Conservation (phyloP, 2,888 invertebrate species). For the Gonocerus acuteangulatus region DNA sequence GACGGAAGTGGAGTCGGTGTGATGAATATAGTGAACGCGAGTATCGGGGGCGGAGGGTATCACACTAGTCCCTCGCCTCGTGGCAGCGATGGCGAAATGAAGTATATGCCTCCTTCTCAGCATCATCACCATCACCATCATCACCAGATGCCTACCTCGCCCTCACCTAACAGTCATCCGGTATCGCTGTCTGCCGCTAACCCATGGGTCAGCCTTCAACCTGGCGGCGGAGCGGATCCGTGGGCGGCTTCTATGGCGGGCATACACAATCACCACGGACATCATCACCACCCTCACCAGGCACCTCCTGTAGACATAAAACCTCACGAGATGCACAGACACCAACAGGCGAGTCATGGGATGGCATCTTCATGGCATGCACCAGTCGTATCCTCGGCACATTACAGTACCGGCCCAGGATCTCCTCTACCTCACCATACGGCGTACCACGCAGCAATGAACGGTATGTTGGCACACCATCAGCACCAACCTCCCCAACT, state of each 20-base stretch:
- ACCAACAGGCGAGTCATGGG: conserved; percentile 40
- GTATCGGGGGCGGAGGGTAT: conserved; percentile 46
- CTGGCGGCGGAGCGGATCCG: conserved; percentile 58
- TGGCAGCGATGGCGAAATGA: conserved; percentile 85
- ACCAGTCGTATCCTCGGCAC: conserved; percentile 71
- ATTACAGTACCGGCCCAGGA: conserved; percentile 64
- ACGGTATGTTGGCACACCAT: conserved; percentile 58
- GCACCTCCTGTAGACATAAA: conserved; percentile 58
- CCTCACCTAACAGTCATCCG: conserved; percentile 56
- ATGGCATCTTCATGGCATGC: conserved; percentile 81
- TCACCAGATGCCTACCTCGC: conserved; percentile 60
- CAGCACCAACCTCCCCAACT: conserved; percentile 55
- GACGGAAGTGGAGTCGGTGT: conserved; percentile 50
- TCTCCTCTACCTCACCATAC: conserved; percentile 61
- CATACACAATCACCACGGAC: conserved; percentile 62
- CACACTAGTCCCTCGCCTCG: conserved; percentile 75
- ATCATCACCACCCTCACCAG: conserved; percentile 61
- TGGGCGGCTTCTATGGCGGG: conserved; percentile 63
- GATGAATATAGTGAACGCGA: conserved; percentile 44
- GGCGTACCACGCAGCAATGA: conserved; percentile 62
- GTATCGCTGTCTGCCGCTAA: conserved; percentile 54
- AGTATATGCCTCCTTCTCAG: conserved; percentile 76
- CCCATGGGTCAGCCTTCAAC: conserved; percentile 78
- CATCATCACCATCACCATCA: conserved; percentile 70
- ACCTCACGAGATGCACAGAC: conserved; percentile 47